Percentiles rank a stretch among this genome's conserved stretches.
phyloP scores from a whole-genome alignment of 2,888 invertebrate species.

The Tenodera sinensis region DNA sequence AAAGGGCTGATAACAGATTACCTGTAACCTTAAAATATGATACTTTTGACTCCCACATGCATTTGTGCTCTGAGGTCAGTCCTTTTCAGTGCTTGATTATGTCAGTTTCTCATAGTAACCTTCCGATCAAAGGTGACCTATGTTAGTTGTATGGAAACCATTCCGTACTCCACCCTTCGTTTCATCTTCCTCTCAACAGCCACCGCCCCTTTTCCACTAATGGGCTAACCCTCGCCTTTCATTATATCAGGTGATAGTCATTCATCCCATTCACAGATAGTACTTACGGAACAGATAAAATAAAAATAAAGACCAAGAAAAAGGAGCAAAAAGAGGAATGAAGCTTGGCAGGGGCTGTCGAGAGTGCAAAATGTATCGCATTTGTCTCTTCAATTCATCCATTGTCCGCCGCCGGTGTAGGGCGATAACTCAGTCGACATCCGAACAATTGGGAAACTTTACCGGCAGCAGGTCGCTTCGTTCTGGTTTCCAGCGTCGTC shows the following conservation, averaged over 20 bases:
- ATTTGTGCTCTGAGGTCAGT: too few species aligned
- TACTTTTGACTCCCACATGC: too few species aligned
- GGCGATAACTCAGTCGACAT: background rate
- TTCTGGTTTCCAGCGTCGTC: background rate
- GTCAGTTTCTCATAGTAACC: too few species aligned
- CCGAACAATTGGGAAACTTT: background rate
- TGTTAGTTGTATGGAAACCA: background rate
- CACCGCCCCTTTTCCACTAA: background rate
- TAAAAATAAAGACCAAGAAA: background rate
- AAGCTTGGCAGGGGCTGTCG: background rate
- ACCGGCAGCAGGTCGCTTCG: background rate
- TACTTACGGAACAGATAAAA: background rate
- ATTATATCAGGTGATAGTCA: background rate
- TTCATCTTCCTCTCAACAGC: background rate
- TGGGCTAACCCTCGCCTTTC: background rate
- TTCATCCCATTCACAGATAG: background rate
- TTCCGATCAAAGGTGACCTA: too few species aligned
- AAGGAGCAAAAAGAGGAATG: background rate
- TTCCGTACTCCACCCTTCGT: background rate
- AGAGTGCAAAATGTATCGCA: slow-evolving; percentile 15
- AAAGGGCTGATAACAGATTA: too few species aligned
- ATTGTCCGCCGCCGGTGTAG: background rate
- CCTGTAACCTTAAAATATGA: too few species aligned
- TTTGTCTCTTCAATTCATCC: slow-evolving; percentile 15
- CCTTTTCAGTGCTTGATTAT: too few species aligned